These are phyloP conservation scores for Drosophila tropicalis DNA, from an alignment of 1,140 invertebrate species.

Conservation along the genomic window DNA sequence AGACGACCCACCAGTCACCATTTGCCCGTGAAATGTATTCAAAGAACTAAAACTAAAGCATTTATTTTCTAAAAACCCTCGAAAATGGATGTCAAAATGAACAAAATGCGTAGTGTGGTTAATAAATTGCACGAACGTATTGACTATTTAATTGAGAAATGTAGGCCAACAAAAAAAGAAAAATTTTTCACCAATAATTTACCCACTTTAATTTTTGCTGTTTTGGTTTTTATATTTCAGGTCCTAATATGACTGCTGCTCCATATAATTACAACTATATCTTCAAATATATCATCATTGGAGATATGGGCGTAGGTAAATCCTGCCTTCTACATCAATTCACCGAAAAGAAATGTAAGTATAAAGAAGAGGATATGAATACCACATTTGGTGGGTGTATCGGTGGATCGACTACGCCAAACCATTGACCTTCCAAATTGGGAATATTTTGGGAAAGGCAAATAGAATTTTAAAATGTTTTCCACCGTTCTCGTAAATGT, in stretches of 20 bases:
- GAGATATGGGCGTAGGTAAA: conserved; percentile 98
- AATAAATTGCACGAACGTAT: conserved; percentile 69
- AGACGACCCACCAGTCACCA: conserved; percentile 9
- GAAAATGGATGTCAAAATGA: conserved; percentile 43
- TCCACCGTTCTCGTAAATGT: too few relatives aligned
- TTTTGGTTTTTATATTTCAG: conserved; percentile 22
- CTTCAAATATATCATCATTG: conserved; percentile 99
- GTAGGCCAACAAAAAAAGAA: conserved; percentile 22
- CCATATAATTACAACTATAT: conserved; percentile 99
- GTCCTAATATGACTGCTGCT: conserved; percentile 90
- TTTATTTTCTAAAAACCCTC: not conserved
- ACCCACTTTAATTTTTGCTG: not conserved
- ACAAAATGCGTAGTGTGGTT: conserved; percentile 58
- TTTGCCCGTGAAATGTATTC: conserved; percentile 18
- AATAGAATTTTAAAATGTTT: too few relatives aligned
- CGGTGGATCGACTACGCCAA: too few relatives aligned
- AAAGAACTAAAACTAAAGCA: conserved; percentile 10
- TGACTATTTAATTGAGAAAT: conserved; percentile 67
- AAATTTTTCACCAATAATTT: not conserved
- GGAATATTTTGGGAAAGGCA: too few relatives aligned
- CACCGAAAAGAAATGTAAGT: conserved; percentile 99
- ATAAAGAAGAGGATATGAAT: not conserved
- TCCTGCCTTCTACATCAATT: conserved; percentile 99
- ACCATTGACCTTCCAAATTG: too few relatives aligned
- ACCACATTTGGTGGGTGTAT: too few relatives aligned